Evolutionary conservation across 2,797 vertebrate species (phyloP), one percentile per base, ranked within the genome.

Genomic region (Smutsia gigantea): DNA sequence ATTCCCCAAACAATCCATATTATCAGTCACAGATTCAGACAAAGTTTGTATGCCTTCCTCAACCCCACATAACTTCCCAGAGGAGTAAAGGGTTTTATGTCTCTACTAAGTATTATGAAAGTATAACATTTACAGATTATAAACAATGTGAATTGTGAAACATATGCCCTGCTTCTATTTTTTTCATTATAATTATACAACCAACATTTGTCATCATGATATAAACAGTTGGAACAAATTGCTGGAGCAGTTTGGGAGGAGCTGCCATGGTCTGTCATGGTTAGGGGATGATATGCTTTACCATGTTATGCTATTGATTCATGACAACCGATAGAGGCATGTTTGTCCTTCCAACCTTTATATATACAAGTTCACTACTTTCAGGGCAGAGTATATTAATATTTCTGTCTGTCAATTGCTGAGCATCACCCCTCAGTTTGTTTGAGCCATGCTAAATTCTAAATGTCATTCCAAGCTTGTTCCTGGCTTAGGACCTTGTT

Each of bases 151-250:
- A 86, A 27, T 74, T 55, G 14, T 49, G 31, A 79, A 96, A 68
- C 2, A 15, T 63, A 59, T 71, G 27, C 2, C 11, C 2, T 87
- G 7, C 64, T 83, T 90, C 11, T 63, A 72, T 27, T 23, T 49
- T 46, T 87, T 90, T 90, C 12, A 84, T 29, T 51, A 83, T 92
- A 75, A 79, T 37, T 42, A 53, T 64, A 49, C 90, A 49, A 93
- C 72, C 23, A 63, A 61, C 63, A 82, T 66, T 63, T 63, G 15
- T 88, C 4, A 51, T 34, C 34, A 42, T 64, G 21, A 61, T 69
- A 25, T 69, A 51, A 59, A 82, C 13, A 66, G 15, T 53, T 66
- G 15, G 19, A 68, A 86, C 5, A 91, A 59, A 55, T 15, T 23
- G 2, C 17, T 64, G 18, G 19, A 69, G 90, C 1, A 55, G 1